Percentiles rank a stretch among this genome's conserved stretches.
phyloP scores from a whole-genome alignment of 2,888 invertebrate species.

The Scrobipalpa costella region DNA sequence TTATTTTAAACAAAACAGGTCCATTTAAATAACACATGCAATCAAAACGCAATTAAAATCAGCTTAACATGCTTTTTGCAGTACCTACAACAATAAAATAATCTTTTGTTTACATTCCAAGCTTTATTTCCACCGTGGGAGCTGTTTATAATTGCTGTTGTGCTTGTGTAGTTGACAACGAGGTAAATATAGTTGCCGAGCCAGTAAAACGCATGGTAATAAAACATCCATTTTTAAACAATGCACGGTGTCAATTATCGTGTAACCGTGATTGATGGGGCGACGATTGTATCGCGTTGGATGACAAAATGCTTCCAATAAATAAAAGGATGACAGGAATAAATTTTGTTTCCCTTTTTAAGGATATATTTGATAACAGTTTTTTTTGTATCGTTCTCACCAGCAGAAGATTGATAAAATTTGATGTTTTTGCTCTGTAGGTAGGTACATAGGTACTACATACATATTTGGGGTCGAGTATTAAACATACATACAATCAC shows the following conservation, averaged over 20 bases:
- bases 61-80: too few species aligned
- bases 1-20: too few species aligned
- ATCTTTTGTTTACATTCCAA: slow-evolving; percentile 5
- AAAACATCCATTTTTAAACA: neutral
- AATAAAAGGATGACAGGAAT: neutral
- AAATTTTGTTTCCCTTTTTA: neutral
- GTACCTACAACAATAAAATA: neutral
- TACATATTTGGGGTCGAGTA: too few species aligned
- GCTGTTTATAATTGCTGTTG: slow-evolving; percentile 1
- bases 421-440: too few species aligned
- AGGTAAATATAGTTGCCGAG: slow-evolving; percentile 2
- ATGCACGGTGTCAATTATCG: slow-evolving; percentile 1
- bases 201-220: neutral
- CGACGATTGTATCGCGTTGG: neutral
- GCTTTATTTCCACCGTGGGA: neutral
- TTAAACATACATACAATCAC: too few species aligned
- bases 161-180: neutral
- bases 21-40: too few species aligned
- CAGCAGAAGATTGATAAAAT: too few species aligned
- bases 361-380: neutral
- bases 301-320: neutral
- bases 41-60: too few species aligned
- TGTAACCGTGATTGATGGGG: neutral
- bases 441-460: too few species aligned
- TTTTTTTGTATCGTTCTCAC: too few species aligned